Conservation (phyloP, 2,797 vertebrate genomes). For the Taenioides sp. region DNA sequence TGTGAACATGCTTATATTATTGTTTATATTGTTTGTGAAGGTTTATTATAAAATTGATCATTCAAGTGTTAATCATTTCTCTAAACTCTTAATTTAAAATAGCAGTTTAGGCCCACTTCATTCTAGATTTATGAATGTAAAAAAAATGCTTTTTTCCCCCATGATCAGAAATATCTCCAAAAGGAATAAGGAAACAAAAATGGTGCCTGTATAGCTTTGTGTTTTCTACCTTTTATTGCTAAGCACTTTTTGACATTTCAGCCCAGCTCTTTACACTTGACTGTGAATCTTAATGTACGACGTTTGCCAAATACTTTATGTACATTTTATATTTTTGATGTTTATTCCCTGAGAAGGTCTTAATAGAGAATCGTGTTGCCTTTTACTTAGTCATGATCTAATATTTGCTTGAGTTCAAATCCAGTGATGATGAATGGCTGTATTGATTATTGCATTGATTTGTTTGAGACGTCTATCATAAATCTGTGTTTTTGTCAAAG, state of each 20-base stretch:
- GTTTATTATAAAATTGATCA: not conserved
- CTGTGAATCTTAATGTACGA: conserved; percentile 44
- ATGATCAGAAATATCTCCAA: not conserved
- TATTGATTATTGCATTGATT: conserved; percentile 13
- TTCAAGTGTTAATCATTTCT: too few relatives aligned
- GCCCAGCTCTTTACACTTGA: conserved; percentile 32
- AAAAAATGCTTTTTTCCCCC: not conserved
- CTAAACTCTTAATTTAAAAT: not conserved
- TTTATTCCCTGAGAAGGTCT: conserved; percentile 45
- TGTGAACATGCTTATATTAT: not conserved
- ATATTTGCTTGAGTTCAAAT: conserved; percentile 10
- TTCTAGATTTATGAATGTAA: not conserved
- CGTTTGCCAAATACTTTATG: conserved; percentile 21
- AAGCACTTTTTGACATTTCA: conserved; percentile 48
- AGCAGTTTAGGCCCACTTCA: not conserved
- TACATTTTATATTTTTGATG: conserved; percentile 18
- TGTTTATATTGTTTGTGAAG: not conserved
- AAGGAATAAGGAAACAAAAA: not conserved
- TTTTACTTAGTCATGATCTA: conserved; percentile 23
- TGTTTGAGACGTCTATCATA: conserved; percentile 5
- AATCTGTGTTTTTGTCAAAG: conserved; percentile 4
- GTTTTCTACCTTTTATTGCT: conserved; percentile 20
- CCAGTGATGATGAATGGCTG: not conserved
- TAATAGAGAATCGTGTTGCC: conserved; percentile 26
- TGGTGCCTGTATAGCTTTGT: not conserved